Evolutionary conservation across 1,140 invertebrate species (phyloP), one percentile per base, ranked within the genome.

Genomic region (Lordiphosa mommai): DNA sequence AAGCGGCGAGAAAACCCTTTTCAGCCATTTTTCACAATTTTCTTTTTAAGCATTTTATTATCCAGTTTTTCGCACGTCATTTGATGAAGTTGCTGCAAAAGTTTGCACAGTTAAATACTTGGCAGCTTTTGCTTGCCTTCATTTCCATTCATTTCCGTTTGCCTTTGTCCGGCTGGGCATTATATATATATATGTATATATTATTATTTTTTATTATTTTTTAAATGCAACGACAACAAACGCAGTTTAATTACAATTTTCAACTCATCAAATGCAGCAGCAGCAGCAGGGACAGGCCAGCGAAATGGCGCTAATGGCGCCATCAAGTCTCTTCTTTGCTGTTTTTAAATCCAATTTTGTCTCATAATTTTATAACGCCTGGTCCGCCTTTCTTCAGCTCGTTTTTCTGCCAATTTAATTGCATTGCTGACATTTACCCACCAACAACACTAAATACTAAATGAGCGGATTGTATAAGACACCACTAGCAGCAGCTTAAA

Each of bases 201-300:
- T 80, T 77, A 80, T 84, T 77, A 84, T 72, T 76, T 80, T 23
- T 23, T 23, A 23, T 23, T 5, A 0, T 23, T 5, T 6, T 6
- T 68, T 72, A 82, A 84, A 77, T 77, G 77, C 72, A 84, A 84
- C 69, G 79, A 72, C 79, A 85, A 84, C 77, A 84, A 84, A 77
- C 77, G 79, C 77, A 77, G 79, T 84, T 84, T 84, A 84, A 84
- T 84, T 84, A 77, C 77, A 84, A 84, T 84, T 84, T 84, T 77
- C 60, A 84, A 82, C 59, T 84, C 79, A 85, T 84, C 79, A 84
- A 84, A 82, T 82, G 77, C 77, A 82, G 77, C 71, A 56, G 67
- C 46, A 33, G 10, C 51, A 41, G 50, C 8, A 14, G 29, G 46
- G 56, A 41, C 20, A 34, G 44, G 46, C 59, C 60, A 72, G 60